phyloP scores from a whole-genome alignment of 1,140 invertebrate genomes.

The Cepaea nemoralis region DNA sequence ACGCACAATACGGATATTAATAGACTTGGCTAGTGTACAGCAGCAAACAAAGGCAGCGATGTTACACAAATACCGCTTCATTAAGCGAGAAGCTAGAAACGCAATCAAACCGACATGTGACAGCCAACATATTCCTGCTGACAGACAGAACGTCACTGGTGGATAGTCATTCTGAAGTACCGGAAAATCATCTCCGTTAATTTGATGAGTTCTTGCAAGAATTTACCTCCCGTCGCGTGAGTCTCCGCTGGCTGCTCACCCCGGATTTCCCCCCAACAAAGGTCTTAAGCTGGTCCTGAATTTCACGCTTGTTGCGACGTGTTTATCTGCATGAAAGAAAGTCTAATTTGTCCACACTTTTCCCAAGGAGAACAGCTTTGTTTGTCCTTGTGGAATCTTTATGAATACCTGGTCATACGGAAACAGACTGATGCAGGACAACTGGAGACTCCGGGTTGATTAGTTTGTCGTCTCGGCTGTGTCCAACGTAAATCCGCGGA shows the following conservation, averaged over 20 bases:
- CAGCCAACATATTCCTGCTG: not conserved
- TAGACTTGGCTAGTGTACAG: too few species aligned
- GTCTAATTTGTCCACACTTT: not conserved
- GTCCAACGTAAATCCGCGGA: not conserved
- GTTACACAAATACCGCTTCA: not conserved
- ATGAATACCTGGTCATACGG: not conserved
- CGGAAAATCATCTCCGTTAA: slow-evolving; percentile 1
- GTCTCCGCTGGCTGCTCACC: not conserved
- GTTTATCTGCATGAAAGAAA: slow-evolving; percentile 2
- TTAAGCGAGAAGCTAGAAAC: not conserved
- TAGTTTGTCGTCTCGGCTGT: slow-evolving; percentile 6
- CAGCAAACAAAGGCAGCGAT: not conserved
- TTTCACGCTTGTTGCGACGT: slow-evolving; percentile 11
- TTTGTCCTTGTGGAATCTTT: not conserved
- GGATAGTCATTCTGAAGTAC: not conserved
- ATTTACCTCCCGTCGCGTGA: slow-evolving; percentile 3
- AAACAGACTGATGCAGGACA: not conserved
- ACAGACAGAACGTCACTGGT: not conserved
- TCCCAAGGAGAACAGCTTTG: not conserved
- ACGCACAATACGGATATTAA: too few species aligned
- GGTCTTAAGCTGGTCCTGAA: not conserved
- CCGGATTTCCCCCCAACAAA: not conserved
- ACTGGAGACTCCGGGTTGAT: not conserved
- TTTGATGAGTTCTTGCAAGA: not conserved
- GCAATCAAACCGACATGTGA: not conserved